Percentiles rank a stretch among this genome's conserved stretches.
Conservation (phyloP, 2,888 invertebrate species). For the Oscheius sp. region DNA sequence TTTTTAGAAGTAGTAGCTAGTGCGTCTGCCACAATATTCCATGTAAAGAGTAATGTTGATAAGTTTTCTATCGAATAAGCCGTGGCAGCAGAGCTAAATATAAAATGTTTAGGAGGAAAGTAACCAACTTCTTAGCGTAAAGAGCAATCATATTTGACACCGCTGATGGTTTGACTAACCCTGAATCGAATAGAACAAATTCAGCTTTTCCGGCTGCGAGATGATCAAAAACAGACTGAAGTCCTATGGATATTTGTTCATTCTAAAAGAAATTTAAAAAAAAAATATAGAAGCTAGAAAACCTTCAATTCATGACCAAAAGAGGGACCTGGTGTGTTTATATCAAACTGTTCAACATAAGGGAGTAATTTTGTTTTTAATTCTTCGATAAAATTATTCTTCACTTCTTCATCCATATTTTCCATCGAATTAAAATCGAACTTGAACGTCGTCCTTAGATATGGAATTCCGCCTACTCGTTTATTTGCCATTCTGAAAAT, state of each 20-base stretch:
- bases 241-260: conserved; percentile 28
- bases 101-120: neutral
- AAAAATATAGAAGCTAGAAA: neutral
- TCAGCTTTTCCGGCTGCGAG: neutral
- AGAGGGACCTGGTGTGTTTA: neutral
- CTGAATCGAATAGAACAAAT: conserved; percentile 20
- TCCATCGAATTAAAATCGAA: conserved; percentile 34
- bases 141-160: conserved; percentile 17
- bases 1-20: conserved; percentile 4
- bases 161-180: neutral
- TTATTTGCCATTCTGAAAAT: conserved; percentile 33
- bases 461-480: conserved; percentile 35
- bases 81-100: conserved; percentile 9
- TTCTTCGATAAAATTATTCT: conserved; percentile 5
- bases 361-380: neutral
- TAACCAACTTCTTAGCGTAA: conserved; percentile 20
- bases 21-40: conserved; percentile 8
- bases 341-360: neutral
- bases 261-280: conserved; percentile 5
- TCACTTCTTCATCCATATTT: neutral
- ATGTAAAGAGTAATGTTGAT: neutral
- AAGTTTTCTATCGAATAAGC: conserved; percentile 11
- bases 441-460: conserved; percentile 40
- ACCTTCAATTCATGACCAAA: conserved; percentile 8
- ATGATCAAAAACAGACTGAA: conserved; percentile 30